These are phyloP conservation scores for Amblyjoppa proteus DNA, from an alignment of 2,888 invertebrate species.

Conservation along the genomic window DNA sequence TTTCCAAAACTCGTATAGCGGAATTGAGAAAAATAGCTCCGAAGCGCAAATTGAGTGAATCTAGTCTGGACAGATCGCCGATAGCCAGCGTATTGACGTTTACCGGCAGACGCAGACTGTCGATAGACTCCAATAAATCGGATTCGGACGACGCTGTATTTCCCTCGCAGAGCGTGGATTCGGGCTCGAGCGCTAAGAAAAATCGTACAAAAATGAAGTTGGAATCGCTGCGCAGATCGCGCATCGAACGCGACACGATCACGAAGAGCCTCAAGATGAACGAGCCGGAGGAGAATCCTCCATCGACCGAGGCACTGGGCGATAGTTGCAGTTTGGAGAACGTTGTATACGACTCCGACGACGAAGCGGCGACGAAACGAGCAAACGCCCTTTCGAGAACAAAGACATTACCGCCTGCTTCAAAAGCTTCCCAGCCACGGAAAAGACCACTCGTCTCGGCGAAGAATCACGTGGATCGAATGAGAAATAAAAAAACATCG, in stretches of 20 bases:
- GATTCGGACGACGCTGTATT: conserved; percentile 79
- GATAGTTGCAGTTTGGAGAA: conserved; percentile 51
- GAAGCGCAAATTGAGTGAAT: conserved; percentile 66
- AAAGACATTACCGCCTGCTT: neutral
- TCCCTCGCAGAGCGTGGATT: conserved; percentile 72
- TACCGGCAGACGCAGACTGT: conserved; percentile 68
- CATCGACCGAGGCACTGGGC: neutral
- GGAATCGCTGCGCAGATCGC: conserved; percentile 63
- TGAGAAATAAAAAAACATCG: conserved; percentile 36
- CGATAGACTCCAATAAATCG: conserved; percentile 78
- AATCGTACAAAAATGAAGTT: conserved; percentile 69
- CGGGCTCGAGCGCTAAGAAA: conserved; percentile 56
- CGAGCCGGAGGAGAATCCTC: conserved; percentile 10
- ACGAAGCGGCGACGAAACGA: conserved; percentile 33
- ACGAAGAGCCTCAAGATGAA: neutral
- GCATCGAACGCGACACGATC: conserved; percentile 46
- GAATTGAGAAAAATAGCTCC: conserved; percentile 57
- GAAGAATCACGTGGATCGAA: conserved; percentile 19
- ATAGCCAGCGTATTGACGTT: conserved; percentile 72
- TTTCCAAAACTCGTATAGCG: conserved; percentile 25
- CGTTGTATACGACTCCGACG: conserved; percentile 54
- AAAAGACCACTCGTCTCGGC: conserved; percentile 27
- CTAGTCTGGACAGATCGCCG: conserved; percentile 68
- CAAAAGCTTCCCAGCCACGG: conserved; percentile 21
- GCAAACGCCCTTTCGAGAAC: conserved; percentile 16